Percentiles rank a stretch among this genome's conserved stretches.
Evolutionary conservation across 2,888 invertebrate species (phyloP).

Genomic region (Nephrotoma appendiculata): DNA sequence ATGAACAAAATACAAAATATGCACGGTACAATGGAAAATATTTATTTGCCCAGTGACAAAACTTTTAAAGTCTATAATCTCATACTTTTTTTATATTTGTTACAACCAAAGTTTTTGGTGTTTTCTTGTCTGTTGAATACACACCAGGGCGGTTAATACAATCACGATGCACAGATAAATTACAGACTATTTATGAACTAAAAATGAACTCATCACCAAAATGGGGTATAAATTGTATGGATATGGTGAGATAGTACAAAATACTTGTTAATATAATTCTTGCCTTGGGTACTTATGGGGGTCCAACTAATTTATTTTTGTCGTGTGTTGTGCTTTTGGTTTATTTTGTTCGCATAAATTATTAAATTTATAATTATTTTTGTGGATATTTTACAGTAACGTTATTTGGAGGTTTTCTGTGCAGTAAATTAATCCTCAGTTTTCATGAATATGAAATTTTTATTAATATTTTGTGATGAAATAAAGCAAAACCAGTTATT

Average conservation of each 20-base stretch:
- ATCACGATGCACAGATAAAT: not conserved
- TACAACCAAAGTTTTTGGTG: not conserved
- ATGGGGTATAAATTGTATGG: not conserved
- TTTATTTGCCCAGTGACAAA: not conserved
- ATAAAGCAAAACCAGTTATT: no score
- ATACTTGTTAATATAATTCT: not conserved
- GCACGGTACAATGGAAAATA: not conserved
- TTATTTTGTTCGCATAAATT: not conserved
- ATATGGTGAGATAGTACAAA: not conserved
- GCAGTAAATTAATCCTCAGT: no score
- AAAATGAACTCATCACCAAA: not conserved
- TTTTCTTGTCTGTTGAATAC: not conserved
- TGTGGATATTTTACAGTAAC: not conserved
- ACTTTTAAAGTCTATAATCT: not conserved
- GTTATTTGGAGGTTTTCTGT: no score
- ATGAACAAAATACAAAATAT: not conserved
- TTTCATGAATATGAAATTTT: no score
- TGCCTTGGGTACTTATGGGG: not conserved
- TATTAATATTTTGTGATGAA: no score
- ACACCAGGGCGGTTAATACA: not conserved
- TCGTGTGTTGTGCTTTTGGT: not conserved
- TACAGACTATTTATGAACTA: not conserved
- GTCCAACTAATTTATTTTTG: not conserved
- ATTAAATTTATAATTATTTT: not conserved
- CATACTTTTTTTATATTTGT: no score